These are phyloP conservation scores for Panonychus citri DNA, from an alignment of 1,140 invertebrate species.

Conservation along the genomic window DNA sequence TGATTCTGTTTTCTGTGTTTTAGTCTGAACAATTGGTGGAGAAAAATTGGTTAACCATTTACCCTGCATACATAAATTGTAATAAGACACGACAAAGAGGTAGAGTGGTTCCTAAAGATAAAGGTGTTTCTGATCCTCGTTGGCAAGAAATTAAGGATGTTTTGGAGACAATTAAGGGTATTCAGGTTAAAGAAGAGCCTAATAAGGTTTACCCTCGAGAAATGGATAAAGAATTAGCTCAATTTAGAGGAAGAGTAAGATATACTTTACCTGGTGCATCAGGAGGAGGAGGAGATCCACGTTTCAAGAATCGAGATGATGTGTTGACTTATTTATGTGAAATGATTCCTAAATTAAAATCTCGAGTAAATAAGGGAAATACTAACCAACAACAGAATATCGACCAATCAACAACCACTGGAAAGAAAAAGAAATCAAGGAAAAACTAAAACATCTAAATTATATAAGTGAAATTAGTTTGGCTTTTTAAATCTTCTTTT, in stretches of 20 bases:
- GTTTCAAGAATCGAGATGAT: constrained; percentile 7
- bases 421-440: background rate
- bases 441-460: background rate
- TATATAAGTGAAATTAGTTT: too few species aligned
- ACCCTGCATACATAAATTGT: constrained; percentile 84
- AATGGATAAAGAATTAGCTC: constrained; percentile 51
- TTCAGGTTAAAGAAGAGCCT: constrained; percentile 60
- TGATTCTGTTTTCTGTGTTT: too few species aligned
- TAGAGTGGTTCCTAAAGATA: constrained; percentile 50
- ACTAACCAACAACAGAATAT: background rate
- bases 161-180: constrained; percentile 40
- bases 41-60: constrained; percentile 45
- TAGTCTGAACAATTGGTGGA: too few species aligned
- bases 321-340: constrained; percentile 49
- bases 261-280: background rate
- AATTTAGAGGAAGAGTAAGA: constrained; percentile 51
- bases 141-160: constrained; percentile 82
- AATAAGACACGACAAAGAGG: constrained; percentile 73
- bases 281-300: background rate
- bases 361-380: constrained; percentile 28
- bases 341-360: constrained; percentile 78
- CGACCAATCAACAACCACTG: background rate
- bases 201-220: constrained; percentile 85
- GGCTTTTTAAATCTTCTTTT: too few species aligned
- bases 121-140: constrained; percentile 81